Evolutionary conservation across 2,888 invertebrate species (phyloP).

Genomic region (Cordilura impudica): DNA sequence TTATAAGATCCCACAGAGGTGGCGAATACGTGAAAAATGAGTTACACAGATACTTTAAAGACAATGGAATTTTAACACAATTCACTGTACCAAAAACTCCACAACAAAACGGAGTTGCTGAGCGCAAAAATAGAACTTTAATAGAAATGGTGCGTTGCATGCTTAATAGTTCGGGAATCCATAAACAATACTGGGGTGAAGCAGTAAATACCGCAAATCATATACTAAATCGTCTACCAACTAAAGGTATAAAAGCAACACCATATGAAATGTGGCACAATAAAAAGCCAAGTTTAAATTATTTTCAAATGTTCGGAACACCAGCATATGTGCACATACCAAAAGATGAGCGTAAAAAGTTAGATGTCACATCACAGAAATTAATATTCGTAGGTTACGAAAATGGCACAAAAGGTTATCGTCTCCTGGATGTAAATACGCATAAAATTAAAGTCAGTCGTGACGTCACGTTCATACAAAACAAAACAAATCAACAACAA

Average conservation of each 20-base stretch:
- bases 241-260: too few relatives aligned
- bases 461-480: slow-evolving; percentile 31
- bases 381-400: slow-evolving; percentile 62
- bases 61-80: not conserved
- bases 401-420: slow-evolving; percentile 59
- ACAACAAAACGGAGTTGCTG: too few relatives aligned
- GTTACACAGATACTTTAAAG: too few relatives aligned
- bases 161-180: not conserved
- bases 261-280: slow-evolving; percentile 25
- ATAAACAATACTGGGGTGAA: slow-evolving; percentile 9
- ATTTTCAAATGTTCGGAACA: slow-evolving; percentile 49
- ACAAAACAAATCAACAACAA: too few relatives aligned
- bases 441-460: slow-evolving; percentile 32
- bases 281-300: slow-evolving; percentile 32
- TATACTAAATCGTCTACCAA: not conserved
- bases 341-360: slow-evolving; percentile 54
- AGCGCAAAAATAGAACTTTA: slow-evolving; percentile 18
- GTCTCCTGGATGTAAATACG: slow-evolving; percentile 46
- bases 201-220: not conserved
- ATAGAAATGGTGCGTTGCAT: slow-evolving; percentile 16
- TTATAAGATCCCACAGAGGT: slow-evolving; percentile 64
- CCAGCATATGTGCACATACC: slow-evolving; percentile 56
- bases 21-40: slow-evolving; percentile 35
- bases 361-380: slow-evolving; percentile 50
- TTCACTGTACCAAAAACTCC: not conserved